phyloP scores from a whole-genome alignment of 2,113 vertebrate genomes.

The Etheostoma spectabile region DNA sequence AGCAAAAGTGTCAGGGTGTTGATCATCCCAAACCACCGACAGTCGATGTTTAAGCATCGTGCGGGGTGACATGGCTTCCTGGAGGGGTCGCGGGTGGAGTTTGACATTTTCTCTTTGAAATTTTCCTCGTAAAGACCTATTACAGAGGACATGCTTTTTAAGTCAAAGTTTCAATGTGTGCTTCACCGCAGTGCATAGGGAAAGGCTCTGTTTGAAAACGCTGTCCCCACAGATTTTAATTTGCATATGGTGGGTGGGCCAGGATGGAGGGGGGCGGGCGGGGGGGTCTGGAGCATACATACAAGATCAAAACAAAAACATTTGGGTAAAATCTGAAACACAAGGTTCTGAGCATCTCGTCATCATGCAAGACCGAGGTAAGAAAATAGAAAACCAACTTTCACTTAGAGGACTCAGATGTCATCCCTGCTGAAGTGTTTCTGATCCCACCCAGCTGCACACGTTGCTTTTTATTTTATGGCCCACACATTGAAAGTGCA shows the following conservation, averaged over 20 bases:
- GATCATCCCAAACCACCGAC: not conserved
- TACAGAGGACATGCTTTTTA: conserved; percentile 12
- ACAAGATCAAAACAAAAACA: conserved; percentile 49
- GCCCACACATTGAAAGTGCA: conserved; percentile 13
- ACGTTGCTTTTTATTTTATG: conserved; percentile 19
- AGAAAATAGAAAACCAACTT: conserved; percentile 24
- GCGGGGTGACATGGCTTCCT: not conserved
- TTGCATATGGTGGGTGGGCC: conserved; percentile 48
- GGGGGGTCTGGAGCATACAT: conserved; percentile 30
- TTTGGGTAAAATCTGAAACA: conserved; percentile 44
- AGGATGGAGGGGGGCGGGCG: not conserved
- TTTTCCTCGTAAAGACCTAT: conserved; percentile 1
- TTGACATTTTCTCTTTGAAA: not conserved
- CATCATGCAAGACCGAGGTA: conserved; percentile 18
- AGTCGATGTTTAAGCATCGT: not conserved
- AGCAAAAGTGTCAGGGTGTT: not conserved
- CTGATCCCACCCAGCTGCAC: conserved; percentile 11
- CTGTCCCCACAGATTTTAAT: conserved; percentile 53
- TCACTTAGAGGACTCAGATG: conserved; percentile 5
- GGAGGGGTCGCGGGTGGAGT: not conserved
- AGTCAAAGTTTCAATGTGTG: conserved; percentile 6
- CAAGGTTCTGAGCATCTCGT: conserved; percentile 15
- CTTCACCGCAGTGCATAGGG: conserved; percentile 32
- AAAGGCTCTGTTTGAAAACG: conserved; percentile 50
- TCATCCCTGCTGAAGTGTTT: conserved; percentile 33